Evolutionary conservation across 2,113 vertebrate genomes (phyloP).

Genomic region (Alosa alosa): DNA sequence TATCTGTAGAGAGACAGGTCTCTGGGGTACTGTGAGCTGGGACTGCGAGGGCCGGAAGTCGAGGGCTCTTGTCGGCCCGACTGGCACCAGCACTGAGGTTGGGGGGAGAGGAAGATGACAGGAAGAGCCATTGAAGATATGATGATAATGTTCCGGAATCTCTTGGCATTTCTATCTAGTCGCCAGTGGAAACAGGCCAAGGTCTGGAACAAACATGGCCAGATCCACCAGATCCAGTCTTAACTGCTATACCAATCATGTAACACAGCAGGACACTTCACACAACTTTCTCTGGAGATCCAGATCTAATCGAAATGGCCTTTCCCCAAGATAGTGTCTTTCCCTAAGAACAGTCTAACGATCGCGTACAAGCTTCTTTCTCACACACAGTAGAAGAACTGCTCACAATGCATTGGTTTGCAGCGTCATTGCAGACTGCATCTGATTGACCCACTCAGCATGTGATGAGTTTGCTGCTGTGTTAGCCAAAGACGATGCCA

Average conservation of each 20-base stretch:
- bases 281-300: neutral
- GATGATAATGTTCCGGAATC: neutral
- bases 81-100: neutral
- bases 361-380: neutral
- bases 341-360: neutral
- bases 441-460: neutral
- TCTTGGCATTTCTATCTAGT: neutral
- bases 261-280: neutral
- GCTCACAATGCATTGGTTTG: slow-evolving; percentile 23
- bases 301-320: neutral
- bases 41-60: neutral
- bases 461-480: neutral
- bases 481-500: neutral
- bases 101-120: neutral
- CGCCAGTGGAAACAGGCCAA: neutral
- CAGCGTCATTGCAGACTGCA: slow-evolving; percentile 41
- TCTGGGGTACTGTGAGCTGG: neutral
- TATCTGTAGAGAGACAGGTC: neutral
- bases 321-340: neutral
- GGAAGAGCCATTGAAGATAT: neutral
- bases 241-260: neutral
- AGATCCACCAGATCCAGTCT: neutral
- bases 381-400: neutral
- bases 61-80: neutral
- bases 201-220: neutral